These are phyloP conservation scores for Acrocephalus arundinaceus DNA, from an alignment of 2,113 vertebrate species.

Conservation along the genomic window DNA sequence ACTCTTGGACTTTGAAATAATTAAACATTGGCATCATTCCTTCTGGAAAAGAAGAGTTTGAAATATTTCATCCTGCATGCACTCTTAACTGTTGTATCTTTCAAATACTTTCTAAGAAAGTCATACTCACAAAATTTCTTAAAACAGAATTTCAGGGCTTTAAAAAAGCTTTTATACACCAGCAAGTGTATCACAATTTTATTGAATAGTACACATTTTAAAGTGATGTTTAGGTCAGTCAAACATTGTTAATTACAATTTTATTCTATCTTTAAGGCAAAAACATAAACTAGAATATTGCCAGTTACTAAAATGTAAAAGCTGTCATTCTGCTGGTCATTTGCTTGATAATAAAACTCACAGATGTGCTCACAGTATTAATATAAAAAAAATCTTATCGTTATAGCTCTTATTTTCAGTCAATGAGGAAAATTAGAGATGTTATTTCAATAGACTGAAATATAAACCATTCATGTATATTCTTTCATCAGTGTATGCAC, in stretches of 20 bases:
- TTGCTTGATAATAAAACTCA: slow-evolving; percentile 61
- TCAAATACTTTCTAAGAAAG: background rate
- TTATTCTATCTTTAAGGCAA: slow-evolving; percentile 47
- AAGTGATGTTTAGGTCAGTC: slow-evolving; percentile 47
- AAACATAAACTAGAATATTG: slow-evolving; percentile 36
- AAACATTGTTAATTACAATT: slow-evolving; percentile 54
- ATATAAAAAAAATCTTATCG: background rate
- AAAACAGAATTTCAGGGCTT: background rate
- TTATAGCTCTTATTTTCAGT: slow-evolving; percentile 58
- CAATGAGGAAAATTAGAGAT: slow-evolving; percentile 51
- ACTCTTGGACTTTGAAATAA: background rate
- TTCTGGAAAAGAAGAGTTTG: background rate
- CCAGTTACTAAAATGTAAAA: slow-evolving; percentile 56
- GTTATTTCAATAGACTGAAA: slow-evolving; percentile 53
- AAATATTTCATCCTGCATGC: background rate
- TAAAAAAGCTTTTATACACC: background rate
- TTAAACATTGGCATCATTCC: background rate
- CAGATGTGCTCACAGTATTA: slow-evolving; percentile 57
- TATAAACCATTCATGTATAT: slow-evolving; percentile 62
- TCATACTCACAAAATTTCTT: background rate
- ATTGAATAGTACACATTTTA: slow-evolving; percentile 5
- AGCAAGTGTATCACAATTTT: background rate
- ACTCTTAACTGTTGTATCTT: background rate
- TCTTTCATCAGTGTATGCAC: slow-evolving; percentile 45
- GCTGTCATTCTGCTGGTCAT: slow-evolving; percentile 52